A percentile compares a stretch with the other conserved stretches of the same genome.
Conservation (phyloP, 2,113 vertebrate genomes). For the Notechis scutatus region DNA sequence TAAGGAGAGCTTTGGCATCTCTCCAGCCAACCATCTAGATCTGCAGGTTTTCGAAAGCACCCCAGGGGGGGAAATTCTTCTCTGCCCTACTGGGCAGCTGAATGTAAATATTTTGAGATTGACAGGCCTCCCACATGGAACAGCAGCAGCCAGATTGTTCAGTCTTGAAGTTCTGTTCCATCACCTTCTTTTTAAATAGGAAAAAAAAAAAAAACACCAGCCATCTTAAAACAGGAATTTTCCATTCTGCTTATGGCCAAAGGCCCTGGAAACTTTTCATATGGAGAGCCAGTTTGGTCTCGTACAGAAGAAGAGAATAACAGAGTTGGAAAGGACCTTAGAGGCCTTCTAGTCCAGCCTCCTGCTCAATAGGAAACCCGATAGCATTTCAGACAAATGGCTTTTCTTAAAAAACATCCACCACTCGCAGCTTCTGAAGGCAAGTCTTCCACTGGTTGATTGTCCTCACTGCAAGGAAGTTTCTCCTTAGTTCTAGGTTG, state of each 20-base stretch:
- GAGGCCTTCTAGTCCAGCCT: neutral
- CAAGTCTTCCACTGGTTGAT: too few species aligned
- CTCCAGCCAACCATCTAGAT: neutral
- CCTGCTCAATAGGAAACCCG: too few species aligned
- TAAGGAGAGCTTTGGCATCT: neutral
- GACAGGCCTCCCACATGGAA: neutral
- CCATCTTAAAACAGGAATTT: neutral
- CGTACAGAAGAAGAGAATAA: neutral
- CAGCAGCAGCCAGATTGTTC: accelerated
- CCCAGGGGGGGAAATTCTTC: accelerated
- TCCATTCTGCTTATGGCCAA: neutral
- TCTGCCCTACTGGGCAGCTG: neutral
- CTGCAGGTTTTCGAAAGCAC: neutral
- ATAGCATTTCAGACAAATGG: too few species aligned
- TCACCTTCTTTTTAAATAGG: neutral
- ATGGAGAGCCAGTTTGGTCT: neutral
- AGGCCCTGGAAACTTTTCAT: neutral
- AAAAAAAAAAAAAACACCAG: neutral
- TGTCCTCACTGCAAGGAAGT: too few species aligned
- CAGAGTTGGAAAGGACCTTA: neutral
- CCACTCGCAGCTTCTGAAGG: too few species aligned
- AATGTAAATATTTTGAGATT: slow-evolving; percentile 6
- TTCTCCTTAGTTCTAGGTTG: too few species aligned
- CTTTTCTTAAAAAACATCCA: too few species aligned
- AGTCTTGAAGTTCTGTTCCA: neutral